phyloP scores from a whole-genome alignment of 1,140 invertebrate species.

The Plectrocnemia conspersa region DNA sequence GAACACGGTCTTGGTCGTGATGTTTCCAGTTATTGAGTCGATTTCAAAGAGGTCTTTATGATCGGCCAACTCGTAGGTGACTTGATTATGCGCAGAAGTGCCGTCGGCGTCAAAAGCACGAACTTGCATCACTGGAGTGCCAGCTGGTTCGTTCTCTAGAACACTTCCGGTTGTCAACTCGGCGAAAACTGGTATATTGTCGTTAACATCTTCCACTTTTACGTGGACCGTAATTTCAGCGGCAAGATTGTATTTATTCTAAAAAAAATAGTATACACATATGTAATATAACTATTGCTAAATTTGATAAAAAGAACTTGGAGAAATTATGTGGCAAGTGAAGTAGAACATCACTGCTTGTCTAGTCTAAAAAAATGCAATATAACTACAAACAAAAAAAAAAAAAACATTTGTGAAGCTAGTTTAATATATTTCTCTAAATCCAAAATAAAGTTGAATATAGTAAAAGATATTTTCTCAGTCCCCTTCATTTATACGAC shows the following conservation, averaged over 20 bases:
- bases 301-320: too few relatives aligned
- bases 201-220: constrained; percentile 78
- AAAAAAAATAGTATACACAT: constrained; percentile 8
- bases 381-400: too few relatives aligned
- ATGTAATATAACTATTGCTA: too few relatives aligned
- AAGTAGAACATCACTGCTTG: too few relatives aligned
- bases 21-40: constrained; percentile 75
- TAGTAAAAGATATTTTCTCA: too few relatives aligned
- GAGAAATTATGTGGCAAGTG: too few relatives aligned
- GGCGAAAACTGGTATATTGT: constrained; percentile 79
- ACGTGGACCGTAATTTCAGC: constrained; percentile 74
- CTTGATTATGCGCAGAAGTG: constrained; percentile 74
- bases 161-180: constrained; percentile 74
- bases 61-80: constrained; percentile 69
- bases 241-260: constrained; percentile 75
- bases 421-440: too few relatives aligned
- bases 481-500: too few relatives aligned
- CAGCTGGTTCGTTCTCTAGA: constrained; percentile 74
- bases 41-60: constrained; percentile 70
- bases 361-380: too few relatives aligned
- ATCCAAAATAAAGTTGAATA: too few relatives aligned
- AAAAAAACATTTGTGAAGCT: too few relatives aligned
- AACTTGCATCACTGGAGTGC: constrained; percentile 80
- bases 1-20: constrained; percentile 71
- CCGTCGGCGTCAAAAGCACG: constrained; percentile 82